phyloP scores from a whole-genome alignment of 37 sponge, comb jelly and placozoan species.

The Diacarnus erythraeanus region DNA sequence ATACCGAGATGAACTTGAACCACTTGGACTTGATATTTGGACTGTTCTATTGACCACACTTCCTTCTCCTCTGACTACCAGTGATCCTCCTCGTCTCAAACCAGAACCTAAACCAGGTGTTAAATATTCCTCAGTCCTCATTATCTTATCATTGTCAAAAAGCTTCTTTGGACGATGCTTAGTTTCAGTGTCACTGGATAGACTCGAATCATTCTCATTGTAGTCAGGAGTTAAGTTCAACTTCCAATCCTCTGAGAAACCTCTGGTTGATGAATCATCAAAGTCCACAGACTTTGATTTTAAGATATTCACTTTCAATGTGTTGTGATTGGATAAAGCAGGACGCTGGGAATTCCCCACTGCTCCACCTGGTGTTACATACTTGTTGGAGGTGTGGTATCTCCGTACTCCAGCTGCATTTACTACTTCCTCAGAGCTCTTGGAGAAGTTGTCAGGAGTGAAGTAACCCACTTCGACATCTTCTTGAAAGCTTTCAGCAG shows the following conservation, averaged over 20 bases:
- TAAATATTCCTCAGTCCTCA: too few species aligned
- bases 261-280: background rate
- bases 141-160: too few species aligned
- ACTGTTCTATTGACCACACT: too few species aligned
- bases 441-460: background rate
- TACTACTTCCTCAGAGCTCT: background rate
- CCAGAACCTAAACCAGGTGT: too few species aligned
- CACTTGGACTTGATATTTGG: too few species aligned
- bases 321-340: background rate
- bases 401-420: too few species aligned
- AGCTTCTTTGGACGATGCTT: background rate
- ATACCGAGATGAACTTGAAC: too few species aligned
- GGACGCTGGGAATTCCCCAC: too few species aligned
- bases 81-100: too few species aligned
- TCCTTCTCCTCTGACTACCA: too few species aligned
- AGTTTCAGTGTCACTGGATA: background rate
- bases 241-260: background rate
- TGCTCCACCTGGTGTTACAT: too few species aligned
- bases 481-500: background rate
- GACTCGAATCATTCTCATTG: background rate
- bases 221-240: background rate
- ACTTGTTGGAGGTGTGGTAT: too few species aligned
- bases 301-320: background rate
- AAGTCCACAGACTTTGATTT: background rate
- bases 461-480: slow-evolving; percentile 6